These are phyloP conservation scores for Melolontha melolontha DNA, from an alignment of 2,888 invertebrate species.

Conservation along the genomic window DNA sequence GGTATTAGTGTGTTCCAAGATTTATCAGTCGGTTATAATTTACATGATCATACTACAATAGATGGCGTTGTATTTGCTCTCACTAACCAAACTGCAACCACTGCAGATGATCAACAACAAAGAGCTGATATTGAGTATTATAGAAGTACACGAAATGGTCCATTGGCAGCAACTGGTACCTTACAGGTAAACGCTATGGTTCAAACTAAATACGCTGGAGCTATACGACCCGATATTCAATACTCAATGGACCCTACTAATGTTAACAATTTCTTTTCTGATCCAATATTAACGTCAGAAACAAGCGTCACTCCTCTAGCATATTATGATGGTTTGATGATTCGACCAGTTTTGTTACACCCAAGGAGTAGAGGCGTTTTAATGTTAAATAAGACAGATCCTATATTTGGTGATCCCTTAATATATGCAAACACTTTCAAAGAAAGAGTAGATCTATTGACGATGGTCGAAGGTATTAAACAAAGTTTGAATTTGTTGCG, in stretches of 20 bases:
- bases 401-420: conserved; percentile 77
- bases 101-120: conserved; percentile 63
- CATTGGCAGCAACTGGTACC: conserved; percentile 69
- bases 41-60: conserved; percentile 81
- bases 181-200: conserved; percentile 72
- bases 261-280: conserved; percentile 70
- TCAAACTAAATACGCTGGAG: conserved; percentile 69
- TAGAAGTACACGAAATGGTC: conserved; percentile 66
- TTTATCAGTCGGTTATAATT: conserved; percentile 78
- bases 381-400: conserved; percentile 76
- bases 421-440: conserved; percentile 79
- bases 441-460: conserved; percentile 73
- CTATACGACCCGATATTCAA: conserved; percentile 74
- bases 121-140: conserved; percentile 66
- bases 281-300: conserved; percentile 66
- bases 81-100: conserved; percentile 70
- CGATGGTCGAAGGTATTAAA: conserved; percentile 72
- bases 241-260: conserved; percentile 73
- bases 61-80: conserved; percentile 70
- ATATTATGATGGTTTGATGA: conserved; percentile 73
- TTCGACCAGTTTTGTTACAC: conserved; percentile 72
- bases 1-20: conserved; percentile 72
- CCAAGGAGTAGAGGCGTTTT: conserved; percentile 76
- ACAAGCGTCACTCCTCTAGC: conserved; percentile 69
- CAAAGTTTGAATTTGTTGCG: conserved; percentile 71